A percentile compares a stretch with the other conserved stretches of the same genome.
Evolutionary conservation across 2,797 vertebrate genomes (phyloP).

Genomic region (Macrochelys suwanniensis): DNA sequence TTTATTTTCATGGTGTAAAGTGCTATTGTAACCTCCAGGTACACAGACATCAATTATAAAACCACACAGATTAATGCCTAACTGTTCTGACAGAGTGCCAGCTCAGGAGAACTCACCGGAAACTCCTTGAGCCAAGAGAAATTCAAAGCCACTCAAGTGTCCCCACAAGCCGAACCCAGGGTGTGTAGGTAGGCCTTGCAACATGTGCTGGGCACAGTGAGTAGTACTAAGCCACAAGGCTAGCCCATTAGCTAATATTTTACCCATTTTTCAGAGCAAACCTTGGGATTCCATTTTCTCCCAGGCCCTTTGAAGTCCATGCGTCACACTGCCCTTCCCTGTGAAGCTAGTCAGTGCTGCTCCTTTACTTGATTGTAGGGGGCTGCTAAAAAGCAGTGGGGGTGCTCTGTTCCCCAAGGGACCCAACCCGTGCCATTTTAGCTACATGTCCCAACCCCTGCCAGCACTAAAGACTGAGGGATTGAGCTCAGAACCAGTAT

Average conservation of each 20-base stretch:
- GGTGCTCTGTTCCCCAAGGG: neutral
- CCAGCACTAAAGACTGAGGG: fast-evolving
- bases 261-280: neutral
- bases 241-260: neutral
- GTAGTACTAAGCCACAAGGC: neutral
- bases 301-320: neutral
- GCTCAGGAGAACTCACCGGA: slow-evolving; percentile 58
- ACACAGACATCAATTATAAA: slow-evolving; percentile 61
- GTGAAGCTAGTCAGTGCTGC: neutral
- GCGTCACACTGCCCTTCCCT: neutral
- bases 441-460: neutral
- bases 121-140: slow-evolving; percentile 49
- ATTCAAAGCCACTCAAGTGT: slow-evolving; percentile 20
- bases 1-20: slow-evolving; percentile 57
- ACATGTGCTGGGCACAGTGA: neutral
- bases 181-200: neutral
- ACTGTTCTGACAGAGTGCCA: slow-evolving; percentile 57
- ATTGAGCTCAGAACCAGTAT: neutral
- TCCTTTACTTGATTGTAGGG: neutral
- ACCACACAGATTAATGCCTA: slow-evolving; percentile 53
- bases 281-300: neutral
- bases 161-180: neutral
- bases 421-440: neutral
- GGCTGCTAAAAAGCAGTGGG: neutral
- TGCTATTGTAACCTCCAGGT: slow-evolving; percentile 54